These are phyloP conservation scores for Pyrochroa serraticornis DNA, from an alignment of 2,888 invertebrate genomes.

Conservation along the genomic window DNA sequence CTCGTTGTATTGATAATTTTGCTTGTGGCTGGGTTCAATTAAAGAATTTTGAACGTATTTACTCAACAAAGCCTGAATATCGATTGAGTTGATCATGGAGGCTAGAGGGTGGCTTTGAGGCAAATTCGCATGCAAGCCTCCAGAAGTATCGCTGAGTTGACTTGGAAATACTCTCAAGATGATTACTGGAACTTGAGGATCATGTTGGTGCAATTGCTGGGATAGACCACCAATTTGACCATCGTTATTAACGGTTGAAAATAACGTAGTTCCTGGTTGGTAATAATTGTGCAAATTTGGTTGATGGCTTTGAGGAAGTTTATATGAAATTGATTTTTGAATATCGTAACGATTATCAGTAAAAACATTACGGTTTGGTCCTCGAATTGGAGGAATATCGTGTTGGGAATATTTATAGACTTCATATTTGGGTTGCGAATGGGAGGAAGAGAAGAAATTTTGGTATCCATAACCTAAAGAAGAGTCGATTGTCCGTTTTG, in stretches of 20 bases:
- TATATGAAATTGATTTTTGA: conserved; percentile 46
- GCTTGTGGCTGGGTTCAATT: conserved; percentile 10
- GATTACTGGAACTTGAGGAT: conserved; percentile 63
- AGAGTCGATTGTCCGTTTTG: conserved; percentile 75
- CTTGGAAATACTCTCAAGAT: conserved; percentile 65
- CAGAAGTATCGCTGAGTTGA: conserved; percentile 61
- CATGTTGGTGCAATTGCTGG: conserved; percentile 58
- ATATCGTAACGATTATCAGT: conserved; percentile 29
- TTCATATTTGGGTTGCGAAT: conserved; percentile 63
- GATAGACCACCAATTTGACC: conserved; percentile 62
- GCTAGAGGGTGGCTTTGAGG: conserved; percentile 64
- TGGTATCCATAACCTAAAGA: conserved; percentile 72
- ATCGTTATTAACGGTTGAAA: conserved; percentile 49
- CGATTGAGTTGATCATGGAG: conserved; percentile 62
- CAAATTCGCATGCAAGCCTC: conserved; percentile 63
- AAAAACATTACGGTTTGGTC: conserved; percentile 29
- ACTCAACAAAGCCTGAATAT: conserved; percentile 63
- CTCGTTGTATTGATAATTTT: conserved; percentile 14
- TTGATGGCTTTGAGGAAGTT: conserved; percentile 36
- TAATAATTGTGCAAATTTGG: conserved; percentile 24
- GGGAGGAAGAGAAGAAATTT: conserved; percentile 60
- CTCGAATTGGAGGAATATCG: conserved; percentile 61
- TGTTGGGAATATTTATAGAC: conserved; percentile 75
- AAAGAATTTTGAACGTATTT: conserved; percentile 52
- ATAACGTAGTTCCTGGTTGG: conserved; percentile 52